These are phyloP conservation scores for Morpho deidamia DNA, from an alignment of 2,888 invertebrate genomes.

Conservation along the genomic window DNA sequence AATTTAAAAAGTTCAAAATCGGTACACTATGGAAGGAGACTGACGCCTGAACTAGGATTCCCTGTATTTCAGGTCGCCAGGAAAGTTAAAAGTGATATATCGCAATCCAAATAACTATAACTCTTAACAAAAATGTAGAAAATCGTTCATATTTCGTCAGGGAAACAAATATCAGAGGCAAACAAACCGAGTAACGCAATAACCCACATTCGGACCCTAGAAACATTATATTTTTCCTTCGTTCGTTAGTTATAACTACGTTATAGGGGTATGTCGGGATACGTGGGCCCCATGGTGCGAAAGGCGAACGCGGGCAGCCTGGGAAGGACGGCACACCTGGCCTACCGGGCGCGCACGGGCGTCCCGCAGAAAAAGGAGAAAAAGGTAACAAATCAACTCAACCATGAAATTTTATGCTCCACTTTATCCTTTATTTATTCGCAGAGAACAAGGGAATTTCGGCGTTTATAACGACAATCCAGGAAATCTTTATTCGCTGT, in stretches of 20 bases:
- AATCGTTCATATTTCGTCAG: too few species aligned
- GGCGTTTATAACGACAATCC: conserved; percentile 65
- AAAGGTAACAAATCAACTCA: conserved; percentile 78
- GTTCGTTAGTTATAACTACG: conserved; percentile 57
- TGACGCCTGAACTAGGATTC: too few species aligned
- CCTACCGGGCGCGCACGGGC: conserved; percentile 71
- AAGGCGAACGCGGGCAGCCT: conserved; percentile 82
- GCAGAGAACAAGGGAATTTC: conserved; percentile 63
- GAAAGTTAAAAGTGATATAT: too few species aligned
- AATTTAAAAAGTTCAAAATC: too few species aligned
- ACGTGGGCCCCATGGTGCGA: conserved; percentile 80
- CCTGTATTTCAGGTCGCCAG: too few species aligned
- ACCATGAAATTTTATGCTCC: conserved; percentile 76
- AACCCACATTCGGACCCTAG: conserved; percentile 64
- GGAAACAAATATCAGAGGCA: conserved; percentile 29
- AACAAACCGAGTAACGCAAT: conserved; percentile 64
- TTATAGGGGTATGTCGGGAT: conserved; percentile 66
- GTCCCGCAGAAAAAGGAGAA: conserved; percentile 86
- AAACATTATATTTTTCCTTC: conserved; percentile 50
- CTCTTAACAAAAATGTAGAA: too few species aligned
- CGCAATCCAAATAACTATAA: too few species aligned
- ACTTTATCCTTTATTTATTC: conserved; percentile 71
- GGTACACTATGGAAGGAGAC: too few species aligned
- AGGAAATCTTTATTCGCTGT: conserved; percentile 66
- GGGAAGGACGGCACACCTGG: conserved; percentile 85